A percentile compares a stretch with the other conserved stretches of the same genome.
Evolutionary conservation across 2,888 invertebrate species (phyloP).

Genomic region (Eurytoma californica): DNA sequence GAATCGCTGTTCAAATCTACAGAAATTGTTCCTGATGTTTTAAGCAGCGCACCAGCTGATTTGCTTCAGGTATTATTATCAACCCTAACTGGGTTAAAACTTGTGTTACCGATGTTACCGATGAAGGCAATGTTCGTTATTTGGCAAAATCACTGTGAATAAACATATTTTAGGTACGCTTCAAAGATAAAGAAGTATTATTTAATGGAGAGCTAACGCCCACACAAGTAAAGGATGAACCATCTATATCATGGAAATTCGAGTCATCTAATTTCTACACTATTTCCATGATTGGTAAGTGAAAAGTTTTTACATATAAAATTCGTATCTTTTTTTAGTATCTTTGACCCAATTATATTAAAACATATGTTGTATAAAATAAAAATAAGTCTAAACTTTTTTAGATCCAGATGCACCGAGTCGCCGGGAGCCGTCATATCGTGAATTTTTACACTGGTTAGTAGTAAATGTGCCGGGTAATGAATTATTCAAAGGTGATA

Average conservation of each 20-base stretch:
- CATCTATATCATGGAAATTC: constrained; percentile 68
- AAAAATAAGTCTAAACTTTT: too few species aligned
- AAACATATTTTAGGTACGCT: constrained; percentile 31
- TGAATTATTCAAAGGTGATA: constrained; percentile 69
- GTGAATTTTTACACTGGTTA: constrained; percentile 72
- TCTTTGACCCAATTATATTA: too few species aligned
- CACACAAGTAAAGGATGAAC: constrained; percentile 83
- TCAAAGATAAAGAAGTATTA: constrained; percentile 7
- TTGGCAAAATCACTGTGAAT: not conserved
- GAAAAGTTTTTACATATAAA: not conserved
- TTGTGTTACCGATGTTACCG: not conserved
- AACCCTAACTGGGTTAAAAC: not conserved
- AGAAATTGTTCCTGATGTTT: constrained; percentile 48
- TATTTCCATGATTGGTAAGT: constrained; percentile 47
- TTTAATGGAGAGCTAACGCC: constrained; percentile 82
- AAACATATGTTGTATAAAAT: too few species aligned
- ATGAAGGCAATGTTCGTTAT: not conserved
- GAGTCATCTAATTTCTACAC: constrained; percentile 38
- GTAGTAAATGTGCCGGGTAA: constrained; percentile 73
- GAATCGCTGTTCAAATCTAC: constrained; percentile 16
- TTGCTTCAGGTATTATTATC: constrained; percentile 15
- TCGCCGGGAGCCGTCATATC: constrained; percentile 63
- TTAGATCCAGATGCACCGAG: constrained; percentile 71
- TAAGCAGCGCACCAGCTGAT: constrained; percentile 31
- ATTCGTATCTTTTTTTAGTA: not conserved